These are phyloP conservation scores for Dipodomys ordii DNA, from an alignment of 2,113 vertebrate species.

Conservation along the genomic window DNA sequence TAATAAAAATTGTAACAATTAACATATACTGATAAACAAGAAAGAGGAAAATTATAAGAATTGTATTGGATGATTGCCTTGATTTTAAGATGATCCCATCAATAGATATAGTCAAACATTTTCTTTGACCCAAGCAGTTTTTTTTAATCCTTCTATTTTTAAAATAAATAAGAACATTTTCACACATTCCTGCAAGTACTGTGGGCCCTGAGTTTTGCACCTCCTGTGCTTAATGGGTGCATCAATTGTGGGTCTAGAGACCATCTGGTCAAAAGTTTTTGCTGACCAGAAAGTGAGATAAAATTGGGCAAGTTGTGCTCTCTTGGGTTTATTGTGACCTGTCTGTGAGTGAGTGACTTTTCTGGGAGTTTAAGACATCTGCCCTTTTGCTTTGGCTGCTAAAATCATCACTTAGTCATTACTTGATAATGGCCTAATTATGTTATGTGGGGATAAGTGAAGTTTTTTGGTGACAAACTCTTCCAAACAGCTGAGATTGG, in stretches of 20 bases:
- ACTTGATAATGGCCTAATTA: slow-evolving; percentile 68
- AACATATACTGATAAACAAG: too few relatives aligned
- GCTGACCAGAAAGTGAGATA: not conserved
- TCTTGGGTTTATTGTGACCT: slow-evolving; percentile 10
- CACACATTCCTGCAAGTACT: not conserved
- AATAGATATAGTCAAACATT: not conserved
- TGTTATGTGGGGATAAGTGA: slow-evolving; percentile 72
- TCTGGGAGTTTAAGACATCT: slow-evolving; percentile 39
- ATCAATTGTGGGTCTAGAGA: not conserved
- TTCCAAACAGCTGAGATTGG: slow-evolving; percentile 74
- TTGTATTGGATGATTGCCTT: not conserved
- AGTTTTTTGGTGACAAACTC: slow-evolving; percentile 67
- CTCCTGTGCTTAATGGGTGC: not conserved
- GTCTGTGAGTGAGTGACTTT: slow-evolving; percentile 27
- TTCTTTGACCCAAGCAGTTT: not conserved
- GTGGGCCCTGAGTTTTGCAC: not conserved
- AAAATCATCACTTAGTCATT: slow-evolving; percentile 68
- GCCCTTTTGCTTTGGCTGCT: slow-evolving; percentile 55
- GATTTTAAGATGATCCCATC: not conserved
- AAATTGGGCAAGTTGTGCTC: not conserved
- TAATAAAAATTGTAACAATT: not conserved
- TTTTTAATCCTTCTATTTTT: not conserved
- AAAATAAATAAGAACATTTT: slow-evolving; percentile 5
- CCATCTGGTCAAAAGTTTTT: slow-evolving; percentile 2
- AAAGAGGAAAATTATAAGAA: not conserved